phyloP scores from a whole-genome alignment of 1,140 invertebrate species.

The Heterodera carotae region DNA sequence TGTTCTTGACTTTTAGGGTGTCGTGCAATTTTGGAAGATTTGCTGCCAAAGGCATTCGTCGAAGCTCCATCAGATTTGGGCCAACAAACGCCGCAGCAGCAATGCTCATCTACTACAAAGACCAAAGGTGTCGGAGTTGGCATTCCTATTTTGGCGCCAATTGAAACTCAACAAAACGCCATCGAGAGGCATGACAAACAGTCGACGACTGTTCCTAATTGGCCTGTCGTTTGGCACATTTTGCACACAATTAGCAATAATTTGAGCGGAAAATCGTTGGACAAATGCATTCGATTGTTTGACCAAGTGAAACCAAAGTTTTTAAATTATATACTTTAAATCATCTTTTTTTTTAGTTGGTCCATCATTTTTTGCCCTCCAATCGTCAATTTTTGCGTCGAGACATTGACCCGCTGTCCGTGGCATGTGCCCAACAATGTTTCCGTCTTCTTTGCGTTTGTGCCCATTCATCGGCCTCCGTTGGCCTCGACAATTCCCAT shows the following conservation, averaged over 20 bases:
- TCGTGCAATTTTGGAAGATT: conserved; percentile 1
- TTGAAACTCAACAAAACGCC: background rate
- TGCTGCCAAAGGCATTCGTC: background rate
- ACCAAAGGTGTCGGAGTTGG: background rate
- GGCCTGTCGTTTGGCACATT: conserved; percentile 10
- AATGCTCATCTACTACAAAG: background rate
- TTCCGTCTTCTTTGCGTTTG: conserved; percentile 6
- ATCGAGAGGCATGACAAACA: background rate
- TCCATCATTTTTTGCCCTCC: conserved; percentile 21
- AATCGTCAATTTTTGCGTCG: conserved; percentile 12
- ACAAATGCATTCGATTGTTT: conserved; percentile 24
- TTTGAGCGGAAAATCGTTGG: background rate
- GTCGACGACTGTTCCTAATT: background rate
- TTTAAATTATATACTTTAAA: background rate
- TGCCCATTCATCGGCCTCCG: conserved; percentile 10
- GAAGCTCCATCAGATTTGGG: background rate
- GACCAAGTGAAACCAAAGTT: background rate
- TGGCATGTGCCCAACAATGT: conserved; percentile 15
- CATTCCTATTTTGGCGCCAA: background rate
- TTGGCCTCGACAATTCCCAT: conserved; percentile 12
- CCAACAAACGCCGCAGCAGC: background rate
- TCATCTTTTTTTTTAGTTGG: background rate
- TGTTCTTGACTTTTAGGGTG: background rate
- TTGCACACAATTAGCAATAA: background rate
- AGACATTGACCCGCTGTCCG: background rate